phyloP scores from a whole-genome alignment of 2,888 invertebrate genomes.

The Mylabris sibirica region DNA sequence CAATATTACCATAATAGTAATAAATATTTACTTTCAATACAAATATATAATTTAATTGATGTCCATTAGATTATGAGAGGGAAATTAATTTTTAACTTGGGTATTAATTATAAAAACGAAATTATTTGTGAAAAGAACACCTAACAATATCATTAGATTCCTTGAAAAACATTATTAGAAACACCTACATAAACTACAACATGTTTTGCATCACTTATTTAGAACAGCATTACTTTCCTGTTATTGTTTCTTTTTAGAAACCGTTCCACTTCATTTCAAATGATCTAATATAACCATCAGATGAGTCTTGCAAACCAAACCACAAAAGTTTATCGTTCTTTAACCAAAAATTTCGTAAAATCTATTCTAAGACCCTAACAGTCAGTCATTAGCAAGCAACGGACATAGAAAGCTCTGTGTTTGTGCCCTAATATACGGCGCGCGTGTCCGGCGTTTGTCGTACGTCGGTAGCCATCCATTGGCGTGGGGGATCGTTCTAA shows the following conservation, averaged over 20 bases:
- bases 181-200: conserved; percentile 6
- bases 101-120: no score
- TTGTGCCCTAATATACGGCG: no score
- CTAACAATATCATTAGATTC: background rate
- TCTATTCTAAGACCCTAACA: background rate
- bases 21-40: no score
- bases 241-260: background rate
- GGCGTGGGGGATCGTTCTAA: no score
- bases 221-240: conserved; percentile 5
- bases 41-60: no score
- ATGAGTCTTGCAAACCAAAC: background rate
- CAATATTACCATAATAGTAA: background rate
- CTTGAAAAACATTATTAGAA: background rate
- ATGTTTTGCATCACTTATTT: conserved; percentile 10
- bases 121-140: background rate
- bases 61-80: no score
- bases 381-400: background rate
- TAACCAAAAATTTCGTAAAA: background rate
- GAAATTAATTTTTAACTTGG: no score
- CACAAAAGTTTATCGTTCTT: background rate
- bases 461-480: no score
- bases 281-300: background rate
- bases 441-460: no score
- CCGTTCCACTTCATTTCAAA: background rate
- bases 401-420: no score